Evolutionary conservation across 2,888 invertebrate genomes (phyloP), one percentile per base, ranked within the genome.

Genomic region (Agonopterix arenella): DNA sequence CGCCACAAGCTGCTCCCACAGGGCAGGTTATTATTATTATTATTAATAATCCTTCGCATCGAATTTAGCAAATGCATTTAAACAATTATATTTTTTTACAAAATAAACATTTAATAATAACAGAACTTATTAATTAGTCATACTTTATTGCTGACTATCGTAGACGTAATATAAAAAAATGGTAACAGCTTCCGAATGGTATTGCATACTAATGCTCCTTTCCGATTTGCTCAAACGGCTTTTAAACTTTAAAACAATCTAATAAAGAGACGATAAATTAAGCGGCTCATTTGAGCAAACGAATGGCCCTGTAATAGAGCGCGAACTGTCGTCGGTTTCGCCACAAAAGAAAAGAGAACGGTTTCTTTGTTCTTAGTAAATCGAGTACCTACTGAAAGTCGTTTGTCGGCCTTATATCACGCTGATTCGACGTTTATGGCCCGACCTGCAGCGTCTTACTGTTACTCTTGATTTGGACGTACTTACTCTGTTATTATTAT

Each of bases 341-440:
- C 73, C 74, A 78, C 84, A 84, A 83, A 83, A 85, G 83, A 80
- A 84, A 84, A 80, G 80, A 77, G 67, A 53, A 18, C 45, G 46
- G 43, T 74, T 80, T 78, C 85, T 84, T 84, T 85, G 85, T 86
- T 86, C 84, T 84, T 80, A 75, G 70, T 77, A 80, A 84, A 84
- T 84, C 81, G 84, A 84, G 80, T 81, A 76, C 78, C 68, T 28
- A 49, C 41, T 50, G 46, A 70, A 61, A 73, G 78, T 75, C 82
- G 82, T 84, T 84, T 84, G 82, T 83, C 83, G 83, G 72, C 72
- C 74, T 78, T 86, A 85, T 83, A 83, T 83, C 82, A 82, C 76
- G 73, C 74, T 84, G 84, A 86, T 84, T 82, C 81, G 86, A 86
- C 86, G 70, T 88, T 86, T 83, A 85, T 80, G 63, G 81, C 72